Evolutionary conservation across 2,113 vertebrate species (phyloP), one percentile per base, ranked within the genome.

Genomic region (Pachypanchax playfairii): DNA sequence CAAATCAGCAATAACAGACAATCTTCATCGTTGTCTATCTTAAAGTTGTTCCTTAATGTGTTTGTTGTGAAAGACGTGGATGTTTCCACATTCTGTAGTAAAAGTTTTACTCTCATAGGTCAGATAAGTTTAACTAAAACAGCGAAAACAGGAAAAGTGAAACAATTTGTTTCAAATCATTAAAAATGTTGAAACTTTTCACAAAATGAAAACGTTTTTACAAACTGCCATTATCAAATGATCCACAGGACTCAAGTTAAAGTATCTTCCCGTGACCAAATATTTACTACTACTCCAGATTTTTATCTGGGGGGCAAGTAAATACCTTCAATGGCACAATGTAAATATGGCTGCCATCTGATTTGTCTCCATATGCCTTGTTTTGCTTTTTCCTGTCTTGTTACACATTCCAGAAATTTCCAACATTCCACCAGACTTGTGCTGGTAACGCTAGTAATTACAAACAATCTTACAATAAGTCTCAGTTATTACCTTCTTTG

Each of bases 1-100:
- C 75, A 53, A 78, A 91, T 90, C 88, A 90, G 87, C 90, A 91
- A 91, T 88, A 89, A 87, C 90, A 91, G 91, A 92, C 91, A 88
- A 88, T 90, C 91, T 91, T 91, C 90, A 88, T 79, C 44, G 75
- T 85, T 90, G 68, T 72, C 75, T 87, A 86, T 91, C 82, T 83
- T 63, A 46, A 55, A 81, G 64, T 83, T 81, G 85, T 73, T 76
- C 70, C 48, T 75, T 49, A 70, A 76, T 68, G 72, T 79, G 73
- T 83, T 71, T 67, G 77, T 86, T 47, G 84, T 89, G 66, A 52
- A 80, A 78, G 79, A 58, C 65, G 47, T 54, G 2, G 11, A 52
- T 6, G 76, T 54, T 81, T 85, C 81, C 69, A 58, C 67, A 53
- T 69, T 8, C n/a, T 64, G 59, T 38, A 61, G 79, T 73, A 50